A percentile compares a stretch with the other conserved stretches of the same genome.
Evolutionary conservation across 2,113 vertebrate genomes (phyloP).

Genomic region (Alces alces): DNA sequence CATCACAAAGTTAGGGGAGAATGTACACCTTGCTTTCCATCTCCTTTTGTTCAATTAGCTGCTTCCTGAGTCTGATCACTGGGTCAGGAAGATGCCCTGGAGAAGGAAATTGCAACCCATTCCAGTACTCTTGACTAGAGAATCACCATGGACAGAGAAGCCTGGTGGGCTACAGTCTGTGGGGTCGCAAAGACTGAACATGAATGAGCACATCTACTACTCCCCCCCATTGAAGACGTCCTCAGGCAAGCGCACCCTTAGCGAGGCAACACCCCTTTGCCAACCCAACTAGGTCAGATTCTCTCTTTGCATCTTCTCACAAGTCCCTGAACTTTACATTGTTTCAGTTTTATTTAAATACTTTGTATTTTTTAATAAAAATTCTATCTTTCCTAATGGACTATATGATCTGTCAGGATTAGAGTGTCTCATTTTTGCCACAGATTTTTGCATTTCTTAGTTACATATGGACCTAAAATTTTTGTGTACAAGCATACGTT

Average conservation of each 20-base stretch:
- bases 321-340: not conserved
- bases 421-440: not conserved
- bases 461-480: not conserved
- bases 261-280: rapidly evolving
- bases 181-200: not conserved
- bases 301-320: not conserved
- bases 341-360: not conserved
- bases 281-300: not conserved
- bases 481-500: not conserved
- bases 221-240: not conserved
- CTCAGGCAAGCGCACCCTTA: not conserved
- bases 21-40: not conserved
- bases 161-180: not conserved
- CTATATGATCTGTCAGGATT: not conserved
- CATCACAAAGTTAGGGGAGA: not conserved
- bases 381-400: not conserved
- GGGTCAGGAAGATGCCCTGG: not conserved
- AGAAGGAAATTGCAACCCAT: not conserved
- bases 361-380: not conserved
- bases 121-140: not conserved
- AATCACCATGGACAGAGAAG: not conserved
- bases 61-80: not conserved
- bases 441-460: not conserved
- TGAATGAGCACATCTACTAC: not conserved
- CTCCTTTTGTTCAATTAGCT: not conserved